Evolutionary conservation across 2,888 invertebrate species (phyloP), one percentile per base, ranked within the genome.

Genomic region (Oegoconia quadripuncta): DNA sequence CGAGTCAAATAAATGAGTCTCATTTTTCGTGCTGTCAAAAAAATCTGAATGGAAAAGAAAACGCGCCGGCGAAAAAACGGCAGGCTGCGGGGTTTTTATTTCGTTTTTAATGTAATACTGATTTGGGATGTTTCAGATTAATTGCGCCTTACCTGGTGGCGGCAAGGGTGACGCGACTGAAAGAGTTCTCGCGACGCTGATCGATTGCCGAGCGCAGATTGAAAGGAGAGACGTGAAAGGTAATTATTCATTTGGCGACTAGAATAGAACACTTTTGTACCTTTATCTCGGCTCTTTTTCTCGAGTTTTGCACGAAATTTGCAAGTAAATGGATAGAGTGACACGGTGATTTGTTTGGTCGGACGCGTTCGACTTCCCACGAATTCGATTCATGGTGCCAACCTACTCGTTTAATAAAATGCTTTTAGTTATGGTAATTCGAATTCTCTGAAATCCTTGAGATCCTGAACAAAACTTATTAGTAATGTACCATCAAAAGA

Each of bases 11-110:
- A 88, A 88, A 88, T 88, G 88, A 84, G 71, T 60, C 74, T 86
- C 82, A 88, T 88, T 88, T 88, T 80, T 88, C 88, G 84, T 81
- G 71, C 77, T 88, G 88, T 88, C 88, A 88, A 88, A 88, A 88
- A 87, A 87, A 87, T 82, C 83, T 86, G 86, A 87, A 87, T 86
- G 84, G 78, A 77, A 81, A 86, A 83, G 84, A 83, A 86, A 86
- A 83, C 83, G 80, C 73, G 67, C 62, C 71, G 57, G 75, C 73
- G 79, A 84, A 86, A 84, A 84, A 84, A 80, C 78, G 68, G 68
- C 80, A 70, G 77, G 75, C 78, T 67, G 71, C 59, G 70, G 70
- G 74, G 72, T 78, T 71, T 79, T 83, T 81, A 82, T 86, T 81
- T 81, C 64, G 78, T 75, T 83, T 78, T 84, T 86, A 86, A 88